Base-by-base conservation (phyloP, 2,113 vertebrate genomes). In the Hydrolagus affinis region DNA sequence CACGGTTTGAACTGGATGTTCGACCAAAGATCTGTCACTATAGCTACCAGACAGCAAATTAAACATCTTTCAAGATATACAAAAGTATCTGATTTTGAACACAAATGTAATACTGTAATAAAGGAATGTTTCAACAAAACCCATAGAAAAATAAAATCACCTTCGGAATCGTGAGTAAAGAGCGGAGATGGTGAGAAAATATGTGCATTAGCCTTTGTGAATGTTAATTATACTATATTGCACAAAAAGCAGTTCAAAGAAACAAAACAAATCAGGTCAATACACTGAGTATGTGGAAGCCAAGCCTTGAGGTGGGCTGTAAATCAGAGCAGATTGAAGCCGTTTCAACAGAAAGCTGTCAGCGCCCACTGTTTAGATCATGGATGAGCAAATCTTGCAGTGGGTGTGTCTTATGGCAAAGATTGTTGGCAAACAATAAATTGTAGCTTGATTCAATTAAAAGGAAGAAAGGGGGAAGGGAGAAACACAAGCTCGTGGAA, bases 401-500 rank as follows among this genome's bases (percentile, higher is more conserved):
- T 85, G 86, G 91, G 92, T 90, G 89, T 89, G 87, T 89, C 89
- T 92, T 92, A 90, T 92, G 91, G 91, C 91, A 91, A 90, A 89
- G 89, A 93, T 93, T 92, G 91, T 93, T 93, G 93, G 91, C 90
- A 93, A 91, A 93, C 92, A 90, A 89, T 93, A 92, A 66, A 68
- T 83, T 66, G 12, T 64, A 83, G 25, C 25, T 17, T 66, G 25
- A 66, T 83, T 66, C 62, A 32, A 83, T 83, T 83, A 83, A 32
- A 15, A 11, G 9, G 28, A 66, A 66, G 66, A 83, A 83, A n/a
- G 12, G 70, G 56, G 70, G 80, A 71, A 70, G 8, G 56, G 70
- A 80, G 11, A 83, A 86, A n/a, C 69, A 85, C 12, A 83, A 68
- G 2, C 15, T 19, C 64, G 30, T 70, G 74, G 69, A 80, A 78